Conservation (phyloP, 2,113 vertebrate species). For the Dicerorhinus sumatrensis region DNA sequence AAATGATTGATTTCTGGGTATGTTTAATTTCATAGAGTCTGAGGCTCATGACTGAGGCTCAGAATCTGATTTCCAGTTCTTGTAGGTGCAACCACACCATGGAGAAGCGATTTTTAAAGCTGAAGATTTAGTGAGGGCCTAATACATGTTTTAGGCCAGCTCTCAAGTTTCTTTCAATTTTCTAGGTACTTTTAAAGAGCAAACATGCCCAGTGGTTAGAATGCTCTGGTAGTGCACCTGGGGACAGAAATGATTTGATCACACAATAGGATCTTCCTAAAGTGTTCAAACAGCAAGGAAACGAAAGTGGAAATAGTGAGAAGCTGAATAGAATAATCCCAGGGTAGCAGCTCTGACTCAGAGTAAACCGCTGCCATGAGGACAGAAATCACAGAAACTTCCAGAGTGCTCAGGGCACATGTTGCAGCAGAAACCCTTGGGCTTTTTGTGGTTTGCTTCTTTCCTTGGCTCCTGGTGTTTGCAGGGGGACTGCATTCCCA, state of each 20-base stretch:
- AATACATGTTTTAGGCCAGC: neutral
- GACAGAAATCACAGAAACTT: neutral
- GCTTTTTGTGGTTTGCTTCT: neutral
- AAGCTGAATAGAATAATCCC: neutral
- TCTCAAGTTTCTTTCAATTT: conserved; percentile 5
- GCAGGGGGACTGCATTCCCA: neutral
- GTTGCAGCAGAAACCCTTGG: neutral
- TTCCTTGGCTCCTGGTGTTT: neutral
- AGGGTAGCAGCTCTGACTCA: neutral
- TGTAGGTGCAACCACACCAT: conserved; percentile 6
- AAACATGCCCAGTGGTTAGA: neutral
- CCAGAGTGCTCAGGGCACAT: neutral
- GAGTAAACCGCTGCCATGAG: neutral
- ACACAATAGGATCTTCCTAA: neutral
- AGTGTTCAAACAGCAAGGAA: neutral
- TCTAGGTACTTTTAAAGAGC: neutral
- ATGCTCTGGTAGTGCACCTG: neutral
- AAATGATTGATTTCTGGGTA: conserved; percentile 15
- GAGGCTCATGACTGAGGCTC: neutral
- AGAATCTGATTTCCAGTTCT: conserved; percentile 12
- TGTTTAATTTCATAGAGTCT: conserved; percentile 33
- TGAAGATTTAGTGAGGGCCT: neutral
- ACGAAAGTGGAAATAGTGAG: neutral
- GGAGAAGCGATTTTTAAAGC: conserved; percentile 44
- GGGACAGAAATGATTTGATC: neutral